Evolutionary conservation across 2,888 invertebrate genomes (phyloP).

Genomic region (Norana najaformis): DNA sequence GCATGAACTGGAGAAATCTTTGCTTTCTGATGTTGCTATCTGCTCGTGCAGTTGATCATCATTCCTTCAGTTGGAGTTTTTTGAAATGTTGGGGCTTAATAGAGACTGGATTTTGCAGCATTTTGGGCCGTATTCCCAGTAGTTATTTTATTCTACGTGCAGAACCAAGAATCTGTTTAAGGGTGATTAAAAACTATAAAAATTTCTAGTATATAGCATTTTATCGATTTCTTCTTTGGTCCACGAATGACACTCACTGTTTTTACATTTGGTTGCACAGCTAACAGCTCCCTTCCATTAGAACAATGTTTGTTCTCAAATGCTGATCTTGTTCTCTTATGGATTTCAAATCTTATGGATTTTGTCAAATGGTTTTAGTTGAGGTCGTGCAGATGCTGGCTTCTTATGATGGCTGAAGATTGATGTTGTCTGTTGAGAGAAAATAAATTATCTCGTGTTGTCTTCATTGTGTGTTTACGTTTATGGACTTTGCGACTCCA

Average conservation of each 20-base stretch:
- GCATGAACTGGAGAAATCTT: background rate
- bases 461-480: background rate
- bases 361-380: background rate
- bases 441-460: background rate
- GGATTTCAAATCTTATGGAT: background rate
- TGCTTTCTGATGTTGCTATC: background rate
- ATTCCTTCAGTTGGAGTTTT: conserved; percentile 1
- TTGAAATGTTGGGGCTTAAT: background rate
- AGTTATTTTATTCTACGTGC: background rate
- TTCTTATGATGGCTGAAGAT: background rate
- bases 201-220: background rate
- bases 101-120: background rate
- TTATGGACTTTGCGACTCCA: background rate
- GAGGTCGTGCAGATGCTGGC: background rate
- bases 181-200: background rate
- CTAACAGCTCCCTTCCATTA: background rate
- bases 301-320: conserved; percentile 3
- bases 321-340: background rate
- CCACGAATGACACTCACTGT: background rate
- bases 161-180: background rate
- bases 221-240: conserved; percentile 5
- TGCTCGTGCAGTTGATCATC: background rate
- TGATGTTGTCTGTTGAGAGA: background rate
- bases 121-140: background rate
- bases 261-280: background rate